These are phyloP conservation scores for Hippopotamyrus pictus DNA, from an alignment of 2,797 vertebrate genomes.

Conservation along the genomic window DNA sequence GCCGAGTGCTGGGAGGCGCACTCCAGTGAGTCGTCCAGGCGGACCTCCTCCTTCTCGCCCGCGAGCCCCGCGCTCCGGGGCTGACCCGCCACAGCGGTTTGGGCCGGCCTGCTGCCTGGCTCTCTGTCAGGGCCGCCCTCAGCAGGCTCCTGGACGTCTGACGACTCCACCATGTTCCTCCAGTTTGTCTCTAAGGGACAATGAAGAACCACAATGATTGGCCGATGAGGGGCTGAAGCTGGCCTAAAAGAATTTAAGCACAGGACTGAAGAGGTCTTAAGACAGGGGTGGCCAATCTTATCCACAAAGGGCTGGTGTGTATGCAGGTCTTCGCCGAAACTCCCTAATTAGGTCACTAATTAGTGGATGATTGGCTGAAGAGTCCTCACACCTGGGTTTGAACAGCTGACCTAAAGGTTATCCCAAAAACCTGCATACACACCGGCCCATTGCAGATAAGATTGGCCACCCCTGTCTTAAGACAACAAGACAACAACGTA, in stretches of 20 bases:
- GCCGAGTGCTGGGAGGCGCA: slow-evolving; percentile 93
- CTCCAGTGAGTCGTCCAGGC: slow-evolving; percentile 84
- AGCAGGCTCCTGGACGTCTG: slow-evolving; percentile 75
- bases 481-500: no score
- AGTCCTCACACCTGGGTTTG: no score
- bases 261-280: not conserved
- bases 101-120: slow-evolving; percentile 47
- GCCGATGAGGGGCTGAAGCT: not conserved
- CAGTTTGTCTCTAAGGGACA: slow-evolving; percentile 82
- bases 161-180: slow-evolving; percentile 93
- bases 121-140: slow-evolving; percentile 55
- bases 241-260: not conserved
- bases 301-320: no score
- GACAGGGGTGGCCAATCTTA: not conserved
- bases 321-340: no score
- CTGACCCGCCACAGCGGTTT: slow-evolving; percentile 41
- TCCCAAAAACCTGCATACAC: no score
- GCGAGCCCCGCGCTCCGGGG: not conserved
- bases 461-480: no score
- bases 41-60: slow-evolving; percentile 73
- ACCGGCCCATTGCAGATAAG: no score
- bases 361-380: no score
- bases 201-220: not conserved
- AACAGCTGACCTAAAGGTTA: no score
- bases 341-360: no score